Conservation (phyloP, 1,140 invertebrate species). For the Drosophila biarmipes region DNA sequence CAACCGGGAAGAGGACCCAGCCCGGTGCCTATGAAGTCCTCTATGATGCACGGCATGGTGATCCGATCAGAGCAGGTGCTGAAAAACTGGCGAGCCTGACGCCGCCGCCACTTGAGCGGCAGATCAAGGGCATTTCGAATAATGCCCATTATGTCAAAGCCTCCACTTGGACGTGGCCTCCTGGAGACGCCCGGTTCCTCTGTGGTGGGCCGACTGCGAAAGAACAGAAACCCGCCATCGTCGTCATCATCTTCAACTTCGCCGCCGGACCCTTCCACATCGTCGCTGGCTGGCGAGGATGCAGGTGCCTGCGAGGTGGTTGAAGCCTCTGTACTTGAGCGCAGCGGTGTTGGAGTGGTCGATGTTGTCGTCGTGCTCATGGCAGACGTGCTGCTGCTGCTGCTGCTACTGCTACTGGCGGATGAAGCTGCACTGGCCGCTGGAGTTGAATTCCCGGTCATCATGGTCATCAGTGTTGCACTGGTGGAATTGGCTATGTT, state of each 20-base stretch:
- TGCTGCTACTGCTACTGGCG: neutral
- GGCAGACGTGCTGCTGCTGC: conserved; percentile 26
- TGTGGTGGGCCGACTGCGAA: conserved; percentile 45
- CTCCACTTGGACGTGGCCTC: conserved; percentile 63
- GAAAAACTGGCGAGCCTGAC: conserved; percentile 74
- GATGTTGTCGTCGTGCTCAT: conserved; percentile 30
- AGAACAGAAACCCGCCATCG: conserved; percentile 51
- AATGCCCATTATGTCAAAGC: conserved; percentile 70
- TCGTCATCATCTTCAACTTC: conserved; percentile 29
- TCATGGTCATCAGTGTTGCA: conserved; percentile 24
- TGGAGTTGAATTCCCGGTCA: conserved; percentile 25
- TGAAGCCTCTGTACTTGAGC: conserved; percentile 48
- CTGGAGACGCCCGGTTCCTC: conserved; percentile 50
- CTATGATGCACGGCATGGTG: conserved; percentile 92
- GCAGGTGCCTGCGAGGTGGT: conserved; percentile 18
- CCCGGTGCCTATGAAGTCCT: conserved; percentile 90
- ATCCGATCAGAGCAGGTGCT: conserved; percentile 89
- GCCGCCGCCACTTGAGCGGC: conserved; percentile 58
- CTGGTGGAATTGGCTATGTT: conserved; percentile 35
- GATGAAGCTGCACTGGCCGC: conserved; percentile 2
- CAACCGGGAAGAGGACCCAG: conserved; percentile 71
- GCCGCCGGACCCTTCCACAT: conserved; percentile 83
- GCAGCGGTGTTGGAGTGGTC: conserved; percentile 45
- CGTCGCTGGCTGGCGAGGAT: conserved; percentile 59
- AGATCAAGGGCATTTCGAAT: conserved; percentile 47